phyloP scores from a whole-genome alignment of 1,140 invertebrate genomes.

The Drosophila pandora region DNA sequence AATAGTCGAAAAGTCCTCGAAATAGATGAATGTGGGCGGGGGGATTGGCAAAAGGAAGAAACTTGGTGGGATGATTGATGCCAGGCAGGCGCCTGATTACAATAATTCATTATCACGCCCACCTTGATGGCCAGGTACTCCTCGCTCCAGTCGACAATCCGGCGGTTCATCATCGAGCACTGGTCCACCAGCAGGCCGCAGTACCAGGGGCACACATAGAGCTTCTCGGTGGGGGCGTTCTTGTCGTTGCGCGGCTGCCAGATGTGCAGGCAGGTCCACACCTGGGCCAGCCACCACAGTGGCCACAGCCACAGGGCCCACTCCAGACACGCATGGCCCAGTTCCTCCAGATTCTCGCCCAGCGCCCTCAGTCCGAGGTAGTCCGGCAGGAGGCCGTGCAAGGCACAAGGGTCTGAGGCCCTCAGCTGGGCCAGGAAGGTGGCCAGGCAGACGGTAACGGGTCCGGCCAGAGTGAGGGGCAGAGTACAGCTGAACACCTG shows the following conservation, averaged over 20 bases:
- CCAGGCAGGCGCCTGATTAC: slow-evolving; percentile 61
- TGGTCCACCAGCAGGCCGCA: slow-evolving; percentile 93
- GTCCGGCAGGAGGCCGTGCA: slow-evolving; percentile 86
- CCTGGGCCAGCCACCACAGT: slow-evolving; percentile 90
- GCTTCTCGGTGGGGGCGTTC: slow-evolving; percentile 90
- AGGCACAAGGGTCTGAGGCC: slow-evolving; percentile 87
- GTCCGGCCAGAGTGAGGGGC: slow-evolving; percentile 89
- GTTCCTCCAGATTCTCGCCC: slow-evolving; percentile 42
- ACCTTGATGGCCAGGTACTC: slow-evolving; percentile 93
- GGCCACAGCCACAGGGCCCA: slow-evolving; percentile 90
- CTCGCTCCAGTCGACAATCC: slow-evolving; percentile 89
- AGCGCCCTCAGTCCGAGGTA: slow-evolving; percentile 86
- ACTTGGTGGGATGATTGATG: slow-evolving; percentile 63
- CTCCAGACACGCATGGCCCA: slow-evolving; percentile 83
- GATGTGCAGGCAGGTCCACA: slow-evolving; percentile 92
- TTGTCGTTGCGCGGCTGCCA: slow-evolving; percentile 92
- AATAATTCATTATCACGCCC: slow-evolving; percentile 74
- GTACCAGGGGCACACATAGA: slow-evolving; percentile 94
- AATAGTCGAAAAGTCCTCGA: slow-evolving; percentile 48
- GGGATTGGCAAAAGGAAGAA: slow-evolving; percentile 2
- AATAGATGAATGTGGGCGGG: slow-evolving; percentile 23
- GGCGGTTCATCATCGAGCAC: slow-evolving; percentile 92
- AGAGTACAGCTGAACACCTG: slow-evolving; percentile 92
- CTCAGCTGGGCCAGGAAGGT: slow-evolving; percentile 87
- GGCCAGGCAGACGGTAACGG: slow-evolving; percentile 87